Conservation (phyloP, 2,113 vertebrate species). For the Pangasianodon gigas region DNA sequence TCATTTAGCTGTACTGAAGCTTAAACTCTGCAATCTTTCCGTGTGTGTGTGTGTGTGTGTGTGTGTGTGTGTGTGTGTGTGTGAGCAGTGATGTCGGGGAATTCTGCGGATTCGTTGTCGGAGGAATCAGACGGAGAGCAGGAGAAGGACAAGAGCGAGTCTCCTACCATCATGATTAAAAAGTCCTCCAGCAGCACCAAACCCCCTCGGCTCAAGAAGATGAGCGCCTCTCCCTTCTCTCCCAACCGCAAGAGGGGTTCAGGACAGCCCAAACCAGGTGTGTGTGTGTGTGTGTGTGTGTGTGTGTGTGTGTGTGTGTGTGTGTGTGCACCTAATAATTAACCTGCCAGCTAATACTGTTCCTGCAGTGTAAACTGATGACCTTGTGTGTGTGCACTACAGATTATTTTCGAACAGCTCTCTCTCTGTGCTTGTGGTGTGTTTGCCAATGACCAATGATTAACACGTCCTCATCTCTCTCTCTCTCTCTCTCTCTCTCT, state of each 20-base stretch:
- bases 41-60: neutral
- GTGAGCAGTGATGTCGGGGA: constrained; percentile 76
- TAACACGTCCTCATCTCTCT: constrained; percentile 9
- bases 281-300: constrained; percentile 57
- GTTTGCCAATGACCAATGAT: constrained; percentile 37
- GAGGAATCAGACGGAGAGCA: constrained; percentile 75
- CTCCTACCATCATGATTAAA: constrained; percentile 65
- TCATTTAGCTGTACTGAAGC: neutral
- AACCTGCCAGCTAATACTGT: constrained; percentile 3
- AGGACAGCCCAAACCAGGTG: constrained; percentile 66
- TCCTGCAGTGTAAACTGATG: neutral
- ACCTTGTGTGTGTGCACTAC: constrained; percentile 21
- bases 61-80: constrained; percentile 5
- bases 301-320: constrained; percentile 47
- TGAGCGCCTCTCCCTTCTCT: constrained; percentile 56
- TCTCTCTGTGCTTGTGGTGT: neutral
- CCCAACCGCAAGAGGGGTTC: constrained; percentile 65
- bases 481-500: neutral
- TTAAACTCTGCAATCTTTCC: neutral
- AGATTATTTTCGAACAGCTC: neutral
- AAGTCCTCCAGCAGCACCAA: constrained; percentile 69
- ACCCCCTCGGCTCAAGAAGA: constrained; percentile 72
- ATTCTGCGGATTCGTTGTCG: constrained; percentile 76
- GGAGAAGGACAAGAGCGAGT: constrained; percentile 66
- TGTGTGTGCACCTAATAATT: constrained; percentile 11